These are phyloP conservation scores for Molothrus aeneus DNA, from an alignment of 2,797 vertebrate species.

Conservation along the genomic window DNA sequence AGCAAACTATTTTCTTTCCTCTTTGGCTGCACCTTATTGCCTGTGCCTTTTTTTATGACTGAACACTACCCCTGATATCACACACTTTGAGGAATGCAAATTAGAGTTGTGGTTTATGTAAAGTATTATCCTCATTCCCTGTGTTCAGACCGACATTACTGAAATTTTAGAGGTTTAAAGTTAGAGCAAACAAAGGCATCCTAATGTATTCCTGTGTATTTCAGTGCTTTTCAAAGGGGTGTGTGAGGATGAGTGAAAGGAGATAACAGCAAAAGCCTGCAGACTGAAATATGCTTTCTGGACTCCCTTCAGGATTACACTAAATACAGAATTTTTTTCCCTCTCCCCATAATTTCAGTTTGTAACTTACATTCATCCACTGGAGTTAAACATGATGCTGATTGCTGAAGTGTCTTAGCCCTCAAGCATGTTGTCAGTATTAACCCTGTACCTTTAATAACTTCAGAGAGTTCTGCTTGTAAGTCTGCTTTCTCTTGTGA, in stretches of 20 bases:
- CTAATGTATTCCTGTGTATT: background rate
- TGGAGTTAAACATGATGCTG: background rate
- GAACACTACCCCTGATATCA: fast-evolving
- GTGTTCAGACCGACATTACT: background rate
- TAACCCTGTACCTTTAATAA: background rate
- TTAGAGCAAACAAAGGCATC: background rate
- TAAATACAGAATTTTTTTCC: background rate
- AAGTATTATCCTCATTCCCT: background rate
- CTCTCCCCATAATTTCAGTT: background rate
- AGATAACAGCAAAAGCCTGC: background rate
- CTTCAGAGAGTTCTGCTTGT: background rate
- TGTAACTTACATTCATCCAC: background rate
- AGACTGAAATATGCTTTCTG: background rate
- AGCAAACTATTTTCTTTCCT: background rate
- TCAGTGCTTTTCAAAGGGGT: background rate
- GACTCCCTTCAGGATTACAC: background rate
- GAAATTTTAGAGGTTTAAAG: background rate
- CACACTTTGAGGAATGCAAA: background rate
- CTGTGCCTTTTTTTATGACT: background rate
- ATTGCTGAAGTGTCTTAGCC: background rate
- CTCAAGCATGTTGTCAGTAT: background rate
- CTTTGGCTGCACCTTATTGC: background rate
- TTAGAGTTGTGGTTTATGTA: background rate
- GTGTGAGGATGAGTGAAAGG: background rate
- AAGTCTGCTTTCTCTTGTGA: background rate